A percentile compares a stretch with the other conserved stretches of the same genome.
Evolutionary conservation across 2,797 vertebrate species (phyloP).

Genomic region (Martes flavigula): DNA sequence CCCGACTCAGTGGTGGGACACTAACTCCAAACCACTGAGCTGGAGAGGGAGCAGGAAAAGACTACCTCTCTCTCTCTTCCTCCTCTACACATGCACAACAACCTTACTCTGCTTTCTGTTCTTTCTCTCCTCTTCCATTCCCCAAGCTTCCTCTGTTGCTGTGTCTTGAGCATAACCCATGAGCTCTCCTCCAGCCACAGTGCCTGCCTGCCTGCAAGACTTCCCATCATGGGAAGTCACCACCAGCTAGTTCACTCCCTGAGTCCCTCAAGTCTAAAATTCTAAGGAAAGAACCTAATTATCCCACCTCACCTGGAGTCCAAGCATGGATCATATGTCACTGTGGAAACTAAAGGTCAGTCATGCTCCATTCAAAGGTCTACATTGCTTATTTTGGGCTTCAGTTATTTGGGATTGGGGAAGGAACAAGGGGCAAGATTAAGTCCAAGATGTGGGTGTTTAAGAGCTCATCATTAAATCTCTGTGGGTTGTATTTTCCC

Average conservation of each 20-base stretch:
- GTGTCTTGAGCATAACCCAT: neutral
- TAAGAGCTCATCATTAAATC: neutral
- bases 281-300: neutral
- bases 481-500: neutral
- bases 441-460: neutral
- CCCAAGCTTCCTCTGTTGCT: neutral
- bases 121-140: neutral
- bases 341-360: fast-evolving
- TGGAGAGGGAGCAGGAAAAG: neutral
- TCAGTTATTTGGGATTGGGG: neutral
- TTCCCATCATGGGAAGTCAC: neutral
- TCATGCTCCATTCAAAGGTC: neutral
- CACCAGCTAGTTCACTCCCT: neutral
- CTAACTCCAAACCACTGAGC: neutral
- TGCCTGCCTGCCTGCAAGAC: fast-evolving
- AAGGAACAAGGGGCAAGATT: neutral
- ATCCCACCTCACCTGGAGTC: neutral
- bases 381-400: neutral
- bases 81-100: neutral
- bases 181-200: neutral
- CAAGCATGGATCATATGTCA: neutral
- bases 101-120: neutral
- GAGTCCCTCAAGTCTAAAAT: neutral
- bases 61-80: neutral
- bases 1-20: neutral